Percentiles rank a stretch among this genome's conserved stretches.
These are phyloP conservation scores for Indicator indicator DNA, from an alignment of 2,113 vertebrate genomes.

Conservation along the genomic window DNA sequence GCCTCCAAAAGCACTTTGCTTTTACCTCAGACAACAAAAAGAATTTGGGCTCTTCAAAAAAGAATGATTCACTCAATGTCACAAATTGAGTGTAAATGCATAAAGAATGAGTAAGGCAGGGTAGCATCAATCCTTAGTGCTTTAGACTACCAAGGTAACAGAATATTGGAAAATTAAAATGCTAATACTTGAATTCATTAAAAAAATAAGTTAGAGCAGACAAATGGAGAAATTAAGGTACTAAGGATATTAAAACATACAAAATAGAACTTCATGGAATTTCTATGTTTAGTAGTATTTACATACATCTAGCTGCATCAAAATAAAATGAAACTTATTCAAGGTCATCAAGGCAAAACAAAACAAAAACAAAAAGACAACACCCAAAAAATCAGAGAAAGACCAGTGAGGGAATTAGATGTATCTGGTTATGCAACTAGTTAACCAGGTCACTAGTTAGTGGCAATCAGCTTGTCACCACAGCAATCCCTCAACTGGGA, in stretches of 20 bases:
- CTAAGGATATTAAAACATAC: neutral
- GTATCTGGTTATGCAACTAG: neutral
- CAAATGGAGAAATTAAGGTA: neutral
- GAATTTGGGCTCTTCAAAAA: neutral
- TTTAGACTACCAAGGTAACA: neutral
- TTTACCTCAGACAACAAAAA: neutral
- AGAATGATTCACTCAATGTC: neutral
- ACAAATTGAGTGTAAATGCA: neutral
- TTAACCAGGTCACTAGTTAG: neutral
- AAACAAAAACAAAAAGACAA: neutral
- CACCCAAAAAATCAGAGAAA: neutral
- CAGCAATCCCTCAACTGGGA: neutral
- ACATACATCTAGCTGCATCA: neutral
- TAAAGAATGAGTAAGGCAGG: neutral
- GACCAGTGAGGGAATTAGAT: neutral
- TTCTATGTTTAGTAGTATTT: neutral
- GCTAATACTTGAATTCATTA: neutral
- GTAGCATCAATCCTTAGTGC: neutral
- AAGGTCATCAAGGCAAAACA: neutral
- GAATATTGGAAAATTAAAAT: neutral
- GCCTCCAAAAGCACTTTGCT: neutral
- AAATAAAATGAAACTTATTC: neutral
- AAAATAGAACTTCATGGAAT: neutral
- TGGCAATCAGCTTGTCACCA: neutral
- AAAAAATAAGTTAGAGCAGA: neutral